These are phyloP conservation scores for Neosilurus hyrtlii DNA, from an alignment of 2,797 vertebrate species.

Conservation along the genomic window DNA sequence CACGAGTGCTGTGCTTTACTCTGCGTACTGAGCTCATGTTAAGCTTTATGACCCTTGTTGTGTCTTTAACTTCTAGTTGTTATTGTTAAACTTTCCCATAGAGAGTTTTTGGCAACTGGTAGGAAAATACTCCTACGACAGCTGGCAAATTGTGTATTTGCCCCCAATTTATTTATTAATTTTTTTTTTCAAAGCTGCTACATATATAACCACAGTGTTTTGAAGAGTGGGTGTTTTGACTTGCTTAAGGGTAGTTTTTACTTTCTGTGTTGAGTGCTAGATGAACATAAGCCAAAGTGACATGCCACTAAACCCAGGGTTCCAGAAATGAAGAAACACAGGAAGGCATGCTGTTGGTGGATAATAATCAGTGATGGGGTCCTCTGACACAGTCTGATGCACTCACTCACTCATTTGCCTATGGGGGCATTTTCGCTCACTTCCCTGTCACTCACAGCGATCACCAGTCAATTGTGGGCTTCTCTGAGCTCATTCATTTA, in stretches of 20 bases:
- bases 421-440: no score
- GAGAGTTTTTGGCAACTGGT: background rate
- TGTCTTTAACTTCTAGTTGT: constrained; percentile 13
- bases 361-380: background rate
- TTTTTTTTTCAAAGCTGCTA: background rate
- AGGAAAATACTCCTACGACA: background rate
- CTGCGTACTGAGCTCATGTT: constrained; percentile 10
- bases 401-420: background rate
- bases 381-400: background rate
- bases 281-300: background rate
- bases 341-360: background rate
- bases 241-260: background rate
- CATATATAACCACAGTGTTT: background rate
- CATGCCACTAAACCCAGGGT: background rate
- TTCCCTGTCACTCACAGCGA: no score
- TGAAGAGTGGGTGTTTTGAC: background rate
- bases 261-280: background rate
- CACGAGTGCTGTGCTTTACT: background rate
- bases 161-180: background rate
- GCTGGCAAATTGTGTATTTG: background rate
- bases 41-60: background rate
- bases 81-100: background rate
- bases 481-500: no score
- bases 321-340: background rate
- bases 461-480: no score